Percentiles rank a stretch among this genome's conserved stretches.
These are phyloP conservation scores for Dreissena rostriformis DNA, from an alignment of 1,140 invertebrate species.

Conservation along the genomic window DNA sequence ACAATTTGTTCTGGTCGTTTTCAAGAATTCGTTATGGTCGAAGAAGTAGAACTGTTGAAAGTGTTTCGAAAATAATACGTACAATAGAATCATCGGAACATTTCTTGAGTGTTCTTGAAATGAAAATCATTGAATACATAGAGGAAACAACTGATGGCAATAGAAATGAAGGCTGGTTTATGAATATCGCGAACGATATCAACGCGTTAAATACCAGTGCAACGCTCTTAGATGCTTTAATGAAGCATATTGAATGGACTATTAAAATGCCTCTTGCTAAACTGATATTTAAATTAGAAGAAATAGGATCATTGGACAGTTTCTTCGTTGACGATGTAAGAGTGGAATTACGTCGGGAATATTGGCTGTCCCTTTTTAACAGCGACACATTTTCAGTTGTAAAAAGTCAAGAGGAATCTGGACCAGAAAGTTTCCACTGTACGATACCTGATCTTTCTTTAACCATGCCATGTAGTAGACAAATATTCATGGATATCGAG, in stretches of 20 bases:
- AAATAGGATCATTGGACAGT: slow-evolving; percentile 15
- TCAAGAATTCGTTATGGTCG: slow-evolving; percentile 59
- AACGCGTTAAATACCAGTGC: slow-evolving; percentile 16
- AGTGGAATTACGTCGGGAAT: not conserved
- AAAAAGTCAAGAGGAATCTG: slow-evolving; percentile 10
- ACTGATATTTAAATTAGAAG: slow-evolving; percentile 30
- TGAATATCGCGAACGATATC: slow-evolving; percentile 24
- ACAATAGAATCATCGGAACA: slow-evolving; percentile 24
- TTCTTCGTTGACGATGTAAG: slow-evolving; percentile 2
- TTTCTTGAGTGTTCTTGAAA: slow-evolving; percentile 49
- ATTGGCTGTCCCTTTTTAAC: not conserved
- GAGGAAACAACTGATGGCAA: not conserved
- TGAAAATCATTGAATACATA: slow-evolving; percentile 35
- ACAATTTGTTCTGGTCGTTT: slow-evolving; percentile 66
- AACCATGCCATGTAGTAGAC: slow-evolving; percentile 30
- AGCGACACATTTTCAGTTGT: slow-evolving; percentile 23
- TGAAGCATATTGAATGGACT: not conserved
- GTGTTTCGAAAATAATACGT: slow-evolving; percentile 37
- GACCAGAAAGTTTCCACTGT: slow-evolving; percentile 39
- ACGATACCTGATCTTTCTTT: slow-evolving; percentile 1
- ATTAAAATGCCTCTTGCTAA: slow-evolving; percentile 31
- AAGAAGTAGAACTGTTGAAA: slow-evolving; percentile 44
- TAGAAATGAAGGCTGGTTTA: slow-evolving; percentile 13
- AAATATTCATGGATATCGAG: slow-evolving; percentile 16
- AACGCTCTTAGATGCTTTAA: slow-evolving; percentile 37